Base-by-base conservation (phyloP, 2,113 vertebrate species). In the Chloebia gouldiae region DNA sequence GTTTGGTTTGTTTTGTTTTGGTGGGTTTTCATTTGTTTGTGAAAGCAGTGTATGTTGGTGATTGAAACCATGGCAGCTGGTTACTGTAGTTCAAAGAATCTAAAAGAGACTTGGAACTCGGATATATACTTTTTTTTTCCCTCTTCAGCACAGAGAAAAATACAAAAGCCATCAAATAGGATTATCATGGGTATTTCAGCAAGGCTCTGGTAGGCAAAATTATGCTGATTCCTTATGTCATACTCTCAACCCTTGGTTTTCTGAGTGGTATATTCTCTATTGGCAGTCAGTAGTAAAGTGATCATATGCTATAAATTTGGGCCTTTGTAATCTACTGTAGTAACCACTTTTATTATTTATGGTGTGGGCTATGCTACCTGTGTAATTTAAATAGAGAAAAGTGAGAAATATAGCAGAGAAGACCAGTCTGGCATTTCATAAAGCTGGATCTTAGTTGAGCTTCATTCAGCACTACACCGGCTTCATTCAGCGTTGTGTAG, bases 281-380 rank as follows among this genome's bases (percentile, higher is more conserved):
- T 37, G n/a, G 13, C 21, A 44, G 18, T 45, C 3, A 11, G 30
- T 31, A 30, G 19, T 45, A 14, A 15, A 15, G 3, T 31, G 47
- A 31, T 47, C 19, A 16, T 31, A 8, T 2, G 4, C 23, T 44
- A 28, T 20, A 17, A 42, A 68, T n/a, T 37, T 54, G 28, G 6
- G 11, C 15, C 23, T 42, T 69, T 69, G 13, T 54, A 76, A 70
- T 17, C 25, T 68, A n/a, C 54, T 0, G 0, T 37, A 23, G 7
- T 88, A 81, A 33, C 23, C n/a, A 14, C 20, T 68, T 6, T 21
- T 60, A 12, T 35, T 57, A 28, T 64, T 79, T 56, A 42, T 28
- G 8, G 7, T n/a, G 15, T 44, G 16, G 59, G 13, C 15, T 91
- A 15, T 9, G 3, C 14, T 35, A 37, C 10, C 35, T 68, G n/a